These are phyloP conservation scores for Acanthosepion esculentum DNA, from an alignment of 2,888 invertebrate species.

Conservation along the genomic window DNA sequence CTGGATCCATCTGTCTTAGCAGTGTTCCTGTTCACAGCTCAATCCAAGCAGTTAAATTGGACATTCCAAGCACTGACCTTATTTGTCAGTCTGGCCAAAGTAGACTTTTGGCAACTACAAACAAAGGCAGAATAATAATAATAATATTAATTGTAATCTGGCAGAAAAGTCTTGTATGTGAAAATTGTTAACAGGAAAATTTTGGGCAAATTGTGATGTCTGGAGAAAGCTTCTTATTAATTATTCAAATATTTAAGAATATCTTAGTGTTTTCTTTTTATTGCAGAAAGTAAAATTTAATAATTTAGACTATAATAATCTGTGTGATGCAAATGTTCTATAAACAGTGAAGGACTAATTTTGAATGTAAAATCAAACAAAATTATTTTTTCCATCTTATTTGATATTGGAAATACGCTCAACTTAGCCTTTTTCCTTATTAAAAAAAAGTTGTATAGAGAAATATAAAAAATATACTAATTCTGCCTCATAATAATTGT, in stretches of 20 bases:
- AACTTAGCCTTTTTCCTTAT: no score
- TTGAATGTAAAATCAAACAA: no score
- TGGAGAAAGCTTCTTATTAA: neutral
- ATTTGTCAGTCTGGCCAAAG: conserved; percentile 33
- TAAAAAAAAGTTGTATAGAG: no score
- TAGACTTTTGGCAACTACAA: conserved; percentile 16
- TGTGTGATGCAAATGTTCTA: no score
- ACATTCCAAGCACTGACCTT: neutral
- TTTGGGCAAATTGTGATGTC: neutral
- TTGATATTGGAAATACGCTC: no score
- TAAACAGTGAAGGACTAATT: no score
- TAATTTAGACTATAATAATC: no score
- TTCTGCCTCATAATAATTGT: no score
- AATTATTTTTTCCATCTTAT: no score
- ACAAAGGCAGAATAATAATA: neutral
- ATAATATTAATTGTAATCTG: neutral
- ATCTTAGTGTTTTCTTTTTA: no score
- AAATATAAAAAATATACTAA: no score
- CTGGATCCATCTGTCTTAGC: conserved; percentile 8
- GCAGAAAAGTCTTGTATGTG: neutral
- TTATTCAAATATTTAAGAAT: neutral
- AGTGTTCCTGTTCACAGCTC: neutral
- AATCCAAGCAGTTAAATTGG: conserved; percentile 8
- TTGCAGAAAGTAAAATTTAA: no score
- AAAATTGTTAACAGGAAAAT: neutral